Evolutionary conservation across 2,797 vertebrate genomes (phyloP).

Genomic region (Periparus ater): DNA sequence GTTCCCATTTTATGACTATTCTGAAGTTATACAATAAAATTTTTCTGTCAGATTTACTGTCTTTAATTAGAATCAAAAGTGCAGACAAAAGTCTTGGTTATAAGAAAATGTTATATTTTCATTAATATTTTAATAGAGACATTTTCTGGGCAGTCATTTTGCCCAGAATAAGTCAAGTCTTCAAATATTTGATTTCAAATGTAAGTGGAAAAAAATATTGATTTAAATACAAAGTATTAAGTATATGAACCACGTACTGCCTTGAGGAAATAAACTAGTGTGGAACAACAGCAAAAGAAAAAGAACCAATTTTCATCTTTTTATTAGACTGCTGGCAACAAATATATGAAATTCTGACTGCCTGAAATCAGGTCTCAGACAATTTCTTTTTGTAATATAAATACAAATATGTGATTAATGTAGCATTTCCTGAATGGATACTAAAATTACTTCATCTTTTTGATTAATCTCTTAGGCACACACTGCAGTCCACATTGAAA

Average conservation of each 20-base stretch:
- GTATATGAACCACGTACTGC: neutral
- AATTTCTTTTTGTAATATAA: slow-evolving; percentile 19
- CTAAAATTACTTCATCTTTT: neutral
- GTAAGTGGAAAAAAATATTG: neutral
- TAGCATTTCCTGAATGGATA: neutral
- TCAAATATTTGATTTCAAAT: neutral
- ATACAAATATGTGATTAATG: slow-evolving; percentile 13
- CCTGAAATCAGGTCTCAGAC: neutral
- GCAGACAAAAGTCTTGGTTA: neutral
- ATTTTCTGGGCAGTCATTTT: neutral
- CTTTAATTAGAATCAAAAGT: slow-evolving; percentile 18
- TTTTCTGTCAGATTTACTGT: slow-evolving; percentile 21
- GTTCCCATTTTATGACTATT: neutral
- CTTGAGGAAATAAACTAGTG: neutral
- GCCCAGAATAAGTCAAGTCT: neutral
- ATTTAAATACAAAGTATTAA: neutral
- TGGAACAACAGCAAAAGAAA: neutral
- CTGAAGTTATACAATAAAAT: neutral
- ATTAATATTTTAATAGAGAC: slow-evolving; percentile 9
- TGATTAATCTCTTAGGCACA: neutral
- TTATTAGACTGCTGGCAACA: neutral
- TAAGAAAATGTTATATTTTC: neutral
- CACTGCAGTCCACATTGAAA: neutral
- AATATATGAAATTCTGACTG: neutral
- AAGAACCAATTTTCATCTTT: neutral